Evolutionary conservation across 2,888 invertebrate species (phyloP), one percentile per base, ranked within the genome.

Genomic region (Acronicta psi): DNA sequence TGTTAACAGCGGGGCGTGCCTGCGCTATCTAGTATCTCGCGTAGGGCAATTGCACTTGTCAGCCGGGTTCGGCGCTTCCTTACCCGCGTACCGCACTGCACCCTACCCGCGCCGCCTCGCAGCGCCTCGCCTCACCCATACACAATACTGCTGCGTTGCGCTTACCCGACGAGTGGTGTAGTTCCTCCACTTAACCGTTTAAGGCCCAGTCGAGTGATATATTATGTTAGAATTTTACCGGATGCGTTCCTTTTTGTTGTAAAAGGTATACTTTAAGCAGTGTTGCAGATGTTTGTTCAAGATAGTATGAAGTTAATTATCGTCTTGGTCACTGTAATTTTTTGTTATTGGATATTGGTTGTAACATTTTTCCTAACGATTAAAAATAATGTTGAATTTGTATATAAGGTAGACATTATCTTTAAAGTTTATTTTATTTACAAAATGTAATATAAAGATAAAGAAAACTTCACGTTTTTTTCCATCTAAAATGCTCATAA

Each of bases 1-100:
- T 88, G 89, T 89, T 90, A 90, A 88, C 87, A 87, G 78, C 82
- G 77, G 85, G 87, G 87, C 86, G 89, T 83, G 86, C 85, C 87
- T 87, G 86, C 77, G 86, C 88, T 91, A 90, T 91, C 90, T 90
- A 75, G 83, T 86, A 91, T 90, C 90, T 88, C 73, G 81, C 79
- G 79, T 79, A 81, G 73, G 77, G 78, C 87, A 84, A 89, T 89
- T 89, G 88, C 86, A 88, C 88, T 90, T 89, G 89, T 88, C 88
- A 88, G 89, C 84, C 79, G 73, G 68, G 69, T 79, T 75, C 75
- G 80, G 80, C 80, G 70, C 62, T 75, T 75, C 75, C 72, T 73
- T 61, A 40, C 47, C 55, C 57, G 53, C 63, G 57, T 56, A 50
- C 61, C 59, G 61, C 59, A 71, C 63, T 62, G 65, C 70, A 73